Percentiles rank a stretch among this genome's conserved stretches.
phyloP scores from a whole-genome alignment of 2,888 invertebrate genomes.

The Cynaeus angustus region DNA sequence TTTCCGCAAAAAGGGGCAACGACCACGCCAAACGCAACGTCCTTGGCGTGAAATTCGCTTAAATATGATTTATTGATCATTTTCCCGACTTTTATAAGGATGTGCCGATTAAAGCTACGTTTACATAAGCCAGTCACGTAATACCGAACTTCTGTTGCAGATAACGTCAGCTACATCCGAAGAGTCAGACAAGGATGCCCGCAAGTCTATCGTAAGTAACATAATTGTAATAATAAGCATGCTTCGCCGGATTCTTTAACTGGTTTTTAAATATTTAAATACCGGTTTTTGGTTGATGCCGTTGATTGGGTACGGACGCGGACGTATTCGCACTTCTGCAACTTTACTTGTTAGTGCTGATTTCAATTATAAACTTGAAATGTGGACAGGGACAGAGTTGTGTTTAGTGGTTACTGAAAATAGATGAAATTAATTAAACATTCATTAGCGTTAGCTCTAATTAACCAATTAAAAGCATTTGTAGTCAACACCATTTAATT shows the following conservation, averaged over 20 bases:
- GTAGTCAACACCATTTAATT: not conserved
- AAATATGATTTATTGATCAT: slow-evolving; percentile 24
- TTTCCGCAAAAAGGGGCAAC: not conserved
- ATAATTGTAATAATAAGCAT: too few relatives aligned
- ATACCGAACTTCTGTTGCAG: slow-evolving; percentile 17
- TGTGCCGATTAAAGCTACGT: slow-evolving; percentile 11
- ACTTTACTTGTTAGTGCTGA: too few relatives aligned
- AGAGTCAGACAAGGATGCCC: slow-evolving; percentile 33
- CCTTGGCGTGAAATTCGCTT: slow-evolving; percentile 8
- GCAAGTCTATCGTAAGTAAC: not conserved
- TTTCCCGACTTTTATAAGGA: slow-evolving; percentile 21
- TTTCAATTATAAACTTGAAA: too few relatives aligned
- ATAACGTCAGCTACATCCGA: slow-evolving; percentile 11
- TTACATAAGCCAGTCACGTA: slow-evolving; percentile 18
- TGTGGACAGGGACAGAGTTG: too few relatives aligned
- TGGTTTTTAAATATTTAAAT: too few relatives aligned
- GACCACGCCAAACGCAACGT: not conserved
- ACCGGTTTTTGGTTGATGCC: too few relatives aligned
- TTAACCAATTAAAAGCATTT: slow-evolving; percentile 28
- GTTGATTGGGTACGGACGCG: too few relatives aligned
- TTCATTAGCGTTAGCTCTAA: slow-evolving; percentile 20
- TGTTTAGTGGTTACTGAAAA: too few relatives aligned
- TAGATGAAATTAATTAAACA: not conserved
- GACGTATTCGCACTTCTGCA: too few relatives aligned
- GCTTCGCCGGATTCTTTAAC: too few relatives aligned